Evolutionary conservation across 2,888 invertebrate species (phyloP).

Genomic region (Cephus sareptanus): DNA sequence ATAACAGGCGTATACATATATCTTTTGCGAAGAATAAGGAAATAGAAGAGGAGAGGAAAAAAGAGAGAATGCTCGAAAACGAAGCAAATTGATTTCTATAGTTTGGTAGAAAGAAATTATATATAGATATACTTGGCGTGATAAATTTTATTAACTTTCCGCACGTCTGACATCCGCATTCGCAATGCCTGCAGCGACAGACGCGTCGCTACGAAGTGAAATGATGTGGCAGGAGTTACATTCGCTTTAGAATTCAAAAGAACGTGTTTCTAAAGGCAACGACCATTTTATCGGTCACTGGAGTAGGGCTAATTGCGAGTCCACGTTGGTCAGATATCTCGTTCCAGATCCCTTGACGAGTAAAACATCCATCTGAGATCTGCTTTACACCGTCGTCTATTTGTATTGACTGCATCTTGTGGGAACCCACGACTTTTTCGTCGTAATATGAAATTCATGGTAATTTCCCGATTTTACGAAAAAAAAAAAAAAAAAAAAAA

Average conservation of each 20-base stretch:
- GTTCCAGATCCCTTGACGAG: neutral
- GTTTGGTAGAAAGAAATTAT: neutral
- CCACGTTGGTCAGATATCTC: neutral
- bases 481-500: neutral
- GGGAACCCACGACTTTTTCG: neutral
- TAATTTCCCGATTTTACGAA: neutral
- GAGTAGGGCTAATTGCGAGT: neutral
- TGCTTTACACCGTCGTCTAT: neutral
- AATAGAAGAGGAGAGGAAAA: constrained; percentile 4
- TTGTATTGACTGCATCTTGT: neutral
- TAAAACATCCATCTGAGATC: neutral
- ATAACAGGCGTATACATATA: neutral
- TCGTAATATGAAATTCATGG: neutral
- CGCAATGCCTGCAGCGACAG: neutral
- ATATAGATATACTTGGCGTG: neutral
- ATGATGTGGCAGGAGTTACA: neutral
- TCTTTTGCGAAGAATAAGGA: neutral
- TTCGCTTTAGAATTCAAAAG: neutral
- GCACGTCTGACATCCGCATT: neutral
- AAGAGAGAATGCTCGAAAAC: constrained; percentile 14
- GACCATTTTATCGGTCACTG: neutral
- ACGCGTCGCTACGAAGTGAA: neutral
- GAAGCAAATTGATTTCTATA: neutral
- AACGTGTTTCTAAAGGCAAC: neutral
- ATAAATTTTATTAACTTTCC: neutral